These are phyloP conservation scores for Brachystomella parvula DNA, from an alignment of 1,140 invertebrate species.

Conservation along the genomic window DNA sequence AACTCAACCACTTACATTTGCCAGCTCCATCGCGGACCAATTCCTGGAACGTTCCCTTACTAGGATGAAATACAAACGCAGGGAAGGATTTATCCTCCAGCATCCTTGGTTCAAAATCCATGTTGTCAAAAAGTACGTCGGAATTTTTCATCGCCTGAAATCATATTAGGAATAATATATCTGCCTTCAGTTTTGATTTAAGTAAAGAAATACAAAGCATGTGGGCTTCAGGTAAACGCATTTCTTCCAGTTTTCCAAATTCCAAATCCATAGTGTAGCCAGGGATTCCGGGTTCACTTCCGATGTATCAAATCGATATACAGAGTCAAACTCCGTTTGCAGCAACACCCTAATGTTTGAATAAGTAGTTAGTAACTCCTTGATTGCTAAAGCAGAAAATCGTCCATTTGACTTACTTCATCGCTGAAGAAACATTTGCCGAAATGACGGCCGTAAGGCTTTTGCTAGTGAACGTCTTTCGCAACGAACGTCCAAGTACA, in stretches of 20 bases:
- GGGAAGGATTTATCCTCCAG: too few species aligned
- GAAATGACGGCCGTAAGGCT: background rate
- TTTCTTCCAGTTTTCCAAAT: slow-evolving; percentile 14
- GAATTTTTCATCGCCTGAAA: too few species aligned
- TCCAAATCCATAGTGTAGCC: slow-evolving; percentile 18
- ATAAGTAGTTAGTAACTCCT: background rate
- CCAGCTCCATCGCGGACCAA: too few species aligned
- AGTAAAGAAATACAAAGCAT: background rate
- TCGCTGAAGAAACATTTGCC: background rate
- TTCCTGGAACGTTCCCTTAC: too few species aligned
- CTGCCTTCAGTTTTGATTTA: background rate
- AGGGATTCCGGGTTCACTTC: background rate
- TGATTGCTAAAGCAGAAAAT: background rate
- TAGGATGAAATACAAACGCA: too few species aligned
- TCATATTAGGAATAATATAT: too few species aligned
- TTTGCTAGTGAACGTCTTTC: background rate
- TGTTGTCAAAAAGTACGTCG: too few species aligned
- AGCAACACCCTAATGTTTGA: slow-evolving; percentile 13
- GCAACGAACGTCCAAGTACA: background rate
- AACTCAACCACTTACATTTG: too few species aligned
- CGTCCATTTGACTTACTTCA: background rate
- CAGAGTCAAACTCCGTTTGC: slow-evolving; percentile 14
- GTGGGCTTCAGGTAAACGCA: slow-evolving; percentile 17
- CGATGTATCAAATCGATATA: slow-evolving; percentile 11
- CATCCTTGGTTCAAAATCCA: too few species aligned